Evolutionary conservation across 2,888 invertebrate genomes (phyloP).

Genomic region (Mythimna ferrago): DNA sequence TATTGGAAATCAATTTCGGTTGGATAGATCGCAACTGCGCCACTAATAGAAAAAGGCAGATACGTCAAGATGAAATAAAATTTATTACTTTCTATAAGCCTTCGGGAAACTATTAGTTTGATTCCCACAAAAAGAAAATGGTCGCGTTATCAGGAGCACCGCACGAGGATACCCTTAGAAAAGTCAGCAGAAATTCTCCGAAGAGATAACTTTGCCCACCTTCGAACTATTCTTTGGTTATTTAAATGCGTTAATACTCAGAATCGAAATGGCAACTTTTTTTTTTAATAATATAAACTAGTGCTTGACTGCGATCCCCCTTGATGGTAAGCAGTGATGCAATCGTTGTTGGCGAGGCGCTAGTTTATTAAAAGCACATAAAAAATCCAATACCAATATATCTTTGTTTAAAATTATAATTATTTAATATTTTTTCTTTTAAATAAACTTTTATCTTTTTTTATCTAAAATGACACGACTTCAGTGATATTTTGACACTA

Average conservation of each 20-base stretch:
- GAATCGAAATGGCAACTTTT: neutral
- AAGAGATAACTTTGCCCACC: slow-evolving; percentile 63
- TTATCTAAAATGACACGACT: no score
- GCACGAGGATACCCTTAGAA: slow-evolving; percentile 65
- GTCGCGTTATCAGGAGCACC: slow-evolving; percentile 71
- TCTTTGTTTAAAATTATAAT: no score
- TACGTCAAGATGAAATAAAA: slow-evolving; percentile 80
- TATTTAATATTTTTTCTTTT: no score
- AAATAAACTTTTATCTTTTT: no score
- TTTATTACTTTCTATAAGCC: slow-evolving; percentile 80
- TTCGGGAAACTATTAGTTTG: slow-evolving; percentile 80
- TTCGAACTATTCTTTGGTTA: slow-evolving; percentile 42
- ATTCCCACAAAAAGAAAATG: slow-evolving; percentile 81
- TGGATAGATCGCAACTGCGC: slow-evolving; percentile 62
- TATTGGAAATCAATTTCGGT: slow-evolving; percentile 63
- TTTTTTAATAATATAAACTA: no score
- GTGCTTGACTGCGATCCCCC: no score
- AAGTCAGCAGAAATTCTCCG: slow-evolving; percentile 71
- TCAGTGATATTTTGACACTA: no score
- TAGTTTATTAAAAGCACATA: no score
- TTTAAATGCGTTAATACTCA: slow-evolving; percentile 28
- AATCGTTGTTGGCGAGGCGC: no score
- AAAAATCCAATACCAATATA: no score
- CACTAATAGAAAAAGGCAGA: slow-evolving; percentile 81
- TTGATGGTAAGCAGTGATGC: no score